Conservation (phyloP, 2,113 vertebrate species). For the Arizona elegans region DNA sequence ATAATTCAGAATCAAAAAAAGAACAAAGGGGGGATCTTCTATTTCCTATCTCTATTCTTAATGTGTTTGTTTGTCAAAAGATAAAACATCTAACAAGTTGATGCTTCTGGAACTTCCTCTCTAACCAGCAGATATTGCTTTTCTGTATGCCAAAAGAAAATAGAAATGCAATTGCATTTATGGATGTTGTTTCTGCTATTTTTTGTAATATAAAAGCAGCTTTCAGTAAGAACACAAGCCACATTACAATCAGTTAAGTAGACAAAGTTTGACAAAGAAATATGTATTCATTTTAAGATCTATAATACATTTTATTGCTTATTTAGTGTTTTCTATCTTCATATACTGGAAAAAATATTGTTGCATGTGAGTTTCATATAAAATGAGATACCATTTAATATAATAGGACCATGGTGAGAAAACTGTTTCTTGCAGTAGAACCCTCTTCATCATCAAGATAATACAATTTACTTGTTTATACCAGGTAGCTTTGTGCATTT, state of each 20-base stretch:
- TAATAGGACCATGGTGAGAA: neutral
- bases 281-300: neutral
- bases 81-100: neutral
- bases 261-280: slow-evolving; percentile 12
- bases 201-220: neutral
- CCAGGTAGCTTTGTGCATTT: neutral
- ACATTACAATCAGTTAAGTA: slow-evolving; percentile 2
- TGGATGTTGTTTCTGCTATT: neutral
- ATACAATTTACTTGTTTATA: neutral
- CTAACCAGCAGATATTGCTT: neutral
- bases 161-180: neutral
- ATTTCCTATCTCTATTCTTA: neutral
- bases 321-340: neutral
- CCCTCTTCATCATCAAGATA: neutral
- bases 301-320: neutral
- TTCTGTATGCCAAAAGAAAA: neutral
- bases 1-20: neutral
- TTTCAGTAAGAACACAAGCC: slow-evolving; percentile 13
- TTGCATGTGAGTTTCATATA: neutral
- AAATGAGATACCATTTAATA: slow-evolving; percentile 18
- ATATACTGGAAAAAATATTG: slow-evolving; percentile 1
- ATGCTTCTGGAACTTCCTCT: neutral
- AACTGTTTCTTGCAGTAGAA: neutral
- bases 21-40: neutral
- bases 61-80: neutral